These are phyloP conservation scores for Oeneis ivallda DNA, from an alignment of 2,888 invertebrate species.

Conservation along the genomic window DNA sequence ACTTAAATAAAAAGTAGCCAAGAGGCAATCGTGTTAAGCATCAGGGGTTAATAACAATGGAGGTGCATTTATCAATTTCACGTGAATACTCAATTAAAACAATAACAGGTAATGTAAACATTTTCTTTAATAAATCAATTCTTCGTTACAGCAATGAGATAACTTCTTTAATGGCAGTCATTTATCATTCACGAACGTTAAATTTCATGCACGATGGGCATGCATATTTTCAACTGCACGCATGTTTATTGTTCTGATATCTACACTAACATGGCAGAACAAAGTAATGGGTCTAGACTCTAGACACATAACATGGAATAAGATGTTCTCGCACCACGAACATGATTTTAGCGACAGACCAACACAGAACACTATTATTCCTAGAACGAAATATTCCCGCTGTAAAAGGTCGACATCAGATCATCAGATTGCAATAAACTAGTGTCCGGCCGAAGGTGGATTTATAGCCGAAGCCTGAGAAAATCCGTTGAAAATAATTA, in stretches of 20 bases:
- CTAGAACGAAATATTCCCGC: no score
- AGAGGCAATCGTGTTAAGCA: neutral
- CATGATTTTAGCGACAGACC: no score
- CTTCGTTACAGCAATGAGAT: conserved; percentile 21
- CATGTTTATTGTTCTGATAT: conserved; percentile 7
- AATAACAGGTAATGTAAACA: conserved; percentile 6
- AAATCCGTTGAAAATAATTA: no score
- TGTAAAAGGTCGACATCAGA: no score
- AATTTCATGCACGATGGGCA: conserved; percentile 20
- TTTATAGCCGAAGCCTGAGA: no score
- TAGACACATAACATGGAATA: no score
- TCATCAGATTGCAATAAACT: no score
- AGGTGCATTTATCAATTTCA: neutral
- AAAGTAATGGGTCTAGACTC: neutral
- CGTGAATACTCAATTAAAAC: conserved; percentile 10
- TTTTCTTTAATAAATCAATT: conserved; percentile 20
- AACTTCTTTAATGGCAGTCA: conserved; percentile 17
- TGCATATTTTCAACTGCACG: conserved; percentile 21
- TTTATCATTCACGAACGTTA: conserved; percentile 17
- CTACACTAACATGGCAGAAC: neutral
- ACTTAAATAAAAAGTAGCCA: neutral
- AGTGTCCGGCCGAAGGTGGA: no score
- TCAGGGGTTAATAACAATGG: neutral
- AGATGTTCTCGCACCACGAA: no score
- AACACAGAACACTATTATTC: no score